Evolutionary conservation across 2,888 invertebrate species (phyloP), one percentile per base, ranked within the genome.

Genomic region (Laothoe populi): DNA sequence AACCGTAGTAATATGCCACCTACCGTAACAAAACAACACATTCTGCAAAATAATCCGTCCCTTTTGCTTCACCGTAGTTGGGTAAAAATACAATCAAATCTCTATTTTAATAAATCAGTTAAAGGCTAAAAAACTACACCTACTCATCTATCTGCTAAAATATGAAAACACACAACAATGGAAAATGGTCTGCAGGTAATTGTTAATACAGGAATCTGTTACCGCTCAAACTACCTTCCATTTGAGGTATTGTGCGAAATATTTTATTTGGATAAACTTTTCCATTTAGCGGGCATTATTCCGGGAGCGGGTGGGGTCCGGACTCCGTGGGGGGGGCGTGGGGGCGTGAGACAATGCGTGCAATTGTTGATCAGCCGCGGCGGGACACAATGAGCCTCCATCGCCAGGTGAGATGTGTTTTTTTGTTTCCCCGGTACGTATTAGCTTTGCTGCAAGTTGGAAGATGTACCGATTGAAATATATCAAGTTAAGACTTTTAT

Each of bases 341-440:
- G 31, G 19, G 0, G 8, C 0, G 11, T 16, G 49, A 26, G 19
- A 23, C 35, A 44, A 49, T 42, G 44, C 44, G 44, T 59, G 19
- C 24, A 45, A 42, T 48, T 26, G 40, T 42, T 53, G 60, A 60
- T 53, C 60, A 24, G 35, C 24, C 45, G 38, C 23, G 59, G 59
- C 62, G 64, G 61, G 53, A 61, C 60, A 60, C 61, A 67, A 65
- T 64, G 67, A 64, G 63, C 64, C 63, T 64, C 58, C 60, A 62
- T 63, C 62, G 35, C 24, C 68, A 70, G 65, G 65, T 71, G 67
- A 64, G 63, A 60, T 62, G 42, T 60, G 65, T 69, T 69, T 71
- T 68, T 71, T 69, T 63, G 64, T 68, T 60, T 59, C 58, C 40
- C 60, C 16, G 57, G 57, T 23, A 53, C 53, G 21, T 53, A 53